Evolutionary conservation across 2,888 invertebrate genomes (phyloP), one percentile per base, ranked within the genome.

Genomic region (Heliconius erato): DNA sequence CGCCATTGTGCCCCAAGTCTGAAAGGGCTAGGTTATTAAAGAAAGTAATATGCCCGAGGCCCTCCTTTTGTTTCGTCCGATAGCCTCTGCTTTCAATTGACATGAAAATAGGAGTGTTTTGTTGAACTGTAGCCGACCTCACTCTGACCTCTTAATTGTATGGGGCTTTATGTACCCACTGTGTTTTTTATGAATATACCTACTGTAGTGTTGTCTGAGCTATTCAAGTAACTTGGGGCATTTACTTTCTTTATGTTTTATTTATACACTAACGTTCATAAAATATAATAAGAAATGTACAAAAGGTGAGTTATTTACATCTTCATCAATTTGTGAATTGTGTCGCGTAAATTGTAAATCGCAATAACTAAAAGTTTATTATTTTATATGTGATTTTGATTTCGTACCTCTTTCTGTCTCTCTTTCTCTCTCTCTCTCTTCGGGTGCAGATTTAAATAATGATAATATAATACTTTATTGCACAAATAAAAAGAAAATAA

Each of bases 11-110:
- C 69, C 69, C 49, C n/a, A 74, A 79, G 81, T 81, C 79, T 81
- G 54, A 81, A 76, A 81, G 74, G 74, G 54, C 49, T 71, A 67
- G 71, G 76, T 83, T 83, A 79, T 81, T 83, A 81, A 83, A 83
- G 79, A 79, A 79, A 81, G 76, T 76, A 71, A 81, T 83, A 81
- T 68, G 81, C 81, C 69, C 26, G 6, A 23, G 79, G 69, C 74
- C 81, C 26, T 81, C 79, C 78, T 81, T 80, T 80, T 80, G 80
- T 80, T 80, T 76, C 76, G 54, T 76, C 74, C 80, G 68, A 76
- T 76, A 54, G 80, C 76, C 74, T 80, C 54, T 80, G 80, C 72
- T 80, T 80, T 76, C 68, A 80, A 74, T 76, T 80, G 74, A 74
- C 80, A 74, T 80, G 76, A 80, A 80, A 79, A 76, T 80, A 68